phyloP scores from a whole-genome alignment of 2,888 invertebrate species.

The Syrista parreyssii region DNA sequence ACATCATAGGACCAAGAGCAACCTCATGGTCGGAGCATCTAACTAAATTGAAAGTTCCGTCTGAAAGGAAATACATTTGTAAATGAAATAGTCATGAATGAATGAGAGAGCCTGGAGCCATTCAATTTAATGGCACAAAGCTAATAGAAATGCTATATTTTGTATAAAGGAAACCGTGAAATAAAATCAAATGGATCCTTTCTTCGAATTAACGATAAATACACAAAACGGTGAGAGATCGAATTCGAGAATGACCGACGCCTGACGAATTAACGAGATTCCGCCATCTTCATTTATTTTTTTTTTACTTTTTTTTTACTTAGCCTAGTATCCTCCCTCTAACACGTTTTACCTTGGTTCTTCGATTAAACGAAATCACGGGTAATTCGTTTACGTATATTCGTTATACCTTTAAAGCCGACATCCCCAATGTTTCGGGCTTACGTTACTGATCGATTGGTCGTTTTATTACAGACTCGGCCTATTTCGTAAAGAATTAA shows the following conservation, averaged over 20 bases:
- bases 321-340: neutral
- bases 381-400: too few species aligned
- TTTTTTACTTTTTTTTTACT: neutral
- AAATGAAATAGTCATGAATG: constrained; percentile 63
- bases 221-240: neutral
- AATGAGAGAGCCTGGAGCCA: constrained; percentile 55
- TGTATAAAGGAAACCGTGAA: constrained; percentile 56
- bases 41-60: constrained; percentile 62
- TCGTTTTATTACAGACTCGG: neutral
- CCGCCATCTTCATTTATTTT: neutral
- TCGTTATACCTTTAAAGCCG: too few species aligned
- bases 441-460: neutral
- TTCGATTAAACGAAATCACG: constrained; percentile 12
- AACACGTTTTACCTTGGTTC: neutral
- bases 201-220: constrained; percentile 47
- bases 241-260: neutral
- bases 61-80: constrained; percentile 63
- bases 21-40: constrained; percentile 41
- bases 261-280: constrained; percentile 8
- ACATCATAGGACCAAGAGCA: too few species aligned
- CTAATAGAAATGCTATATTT: constrained; percentile 57
- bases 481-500: constrained; percentile 46
- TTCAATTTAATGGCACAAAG: constrained; percentile 60
- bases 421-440: too few species aligned
- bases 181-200: constrained; percentile 55